Base-by-base conservation (phyloP, 2,113 vertebrate species). In the Prunella himalayana region DNA sequence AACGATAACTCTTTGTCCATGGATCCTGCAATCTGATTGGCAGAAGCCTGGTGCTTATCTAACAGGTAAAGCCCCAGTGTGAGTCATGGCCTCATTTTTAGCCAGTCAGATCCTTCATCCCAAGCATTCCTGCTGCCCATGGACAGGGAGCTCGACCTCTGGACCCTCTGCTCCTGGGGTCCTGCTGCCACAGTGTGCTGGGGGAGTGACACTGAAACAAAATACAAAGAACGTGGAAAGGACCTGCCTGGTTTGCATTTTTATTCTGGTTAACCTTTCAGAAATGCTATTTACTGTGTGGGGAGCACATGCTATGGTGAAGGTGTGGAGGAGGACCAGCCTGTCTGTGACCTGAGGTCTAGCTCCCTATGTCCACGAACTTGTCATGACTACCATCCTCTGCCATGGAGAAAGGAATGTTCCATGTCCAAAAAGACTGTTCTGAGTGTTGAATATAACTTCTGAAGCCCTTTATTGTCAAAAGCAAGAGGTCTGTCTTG, bases 81-180 rank as follows among this genome's bases (percentile, higher is more conserved):
- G 59, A 88, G n/a, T 90, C 85, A n/a, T 39, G 68, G 64, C 63
- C 63, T 90, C 86, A 39, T 90, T 70, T 80, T 83, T 54, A 92
- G 82, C 94, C 76, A 51, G 82, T 73, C 42, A 37, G 90, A 73
- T 53, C 54, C 69, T 93, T 57, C 92, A 90, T 94, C 72, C 33
- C 86, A 63, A 83, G 68, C 25, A 25, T 93, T 90, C n/a, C 35
- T 91, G 59, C 75, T 76, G 71, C 59, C 71, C 61, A 23, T 1
- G 1, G 76, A 47, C 5, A 2, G 68, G 80, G 91, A 95, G 51
- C 72, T 92, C 14, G 68, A 86, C 80, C 91, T 95, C 83, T 53
- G 83, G 80, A 63, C 75, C 8, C 7, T 68, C 20, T 1, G 5
- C 65, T 81, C 10, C 56, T 56, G 51, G 4, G 0, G 21, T 60